Conservation (phyloP, 2,113 vertebrate genomes). For the Struthidea cinerea region DNA sequence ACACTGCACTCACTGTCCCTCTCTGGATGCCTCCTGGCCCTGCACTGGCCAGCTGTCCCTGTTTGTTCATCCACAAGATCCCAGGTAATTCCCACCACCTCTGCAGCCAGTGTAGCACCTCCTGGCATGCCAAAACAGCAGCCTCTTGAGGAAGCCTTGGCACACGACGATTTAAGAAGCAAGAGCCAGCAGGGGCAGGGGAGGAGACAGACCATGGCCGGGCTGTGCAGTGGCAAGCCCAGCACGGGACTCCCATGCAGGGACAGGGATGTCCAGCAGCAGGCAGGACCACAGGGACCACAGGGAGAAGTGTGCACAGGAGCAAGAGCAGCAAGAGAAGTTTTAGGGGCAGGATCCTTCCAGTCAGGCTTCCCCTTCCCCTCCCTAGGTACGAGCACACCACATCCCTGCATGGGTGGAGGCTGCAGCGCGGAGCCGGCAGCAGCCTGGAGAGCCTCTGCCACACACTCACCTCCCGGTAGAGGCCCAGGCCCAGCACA, state of each 20-base stretch:
- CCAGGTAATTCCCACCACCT: not conserved
- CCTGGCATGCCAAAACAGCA: not conserved
- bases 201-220: not conserved
- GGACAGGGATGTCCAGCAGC: not conserved
- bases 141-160: not conserved
- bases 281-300: not conserved
- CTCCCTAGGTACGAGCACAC: fast-evolving
- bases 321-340: not conserved
- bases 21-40: fast-evolving
- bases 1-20: fast-evolving
- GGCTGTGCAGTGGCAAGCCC: not conserved
- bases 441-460: not conserved
- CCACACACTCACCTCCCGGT: fast-evolving
- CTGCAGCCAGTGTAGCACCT: not conserved
- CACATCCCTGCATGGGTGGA: fast-evolving
- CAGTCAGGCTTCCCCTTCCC: not conserved
- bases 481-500: not conserved
- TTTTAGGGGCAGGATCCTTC: not conserved
- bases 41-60: not conserved
- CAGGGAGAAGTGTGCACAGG: fast-evolving
- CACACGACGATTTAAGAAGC: fast-evolving
- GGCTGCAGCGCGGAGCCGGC: fast-evolving
- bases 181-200: not conserved
- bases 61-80: fast-evolving
- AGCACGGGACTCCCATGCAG: fast-evolving